These are phyloP conservation scores for Zapus hudsonius DNA, from an alignment of 2,113 vertebrate species.

Conservation along the genomic window DNA sequence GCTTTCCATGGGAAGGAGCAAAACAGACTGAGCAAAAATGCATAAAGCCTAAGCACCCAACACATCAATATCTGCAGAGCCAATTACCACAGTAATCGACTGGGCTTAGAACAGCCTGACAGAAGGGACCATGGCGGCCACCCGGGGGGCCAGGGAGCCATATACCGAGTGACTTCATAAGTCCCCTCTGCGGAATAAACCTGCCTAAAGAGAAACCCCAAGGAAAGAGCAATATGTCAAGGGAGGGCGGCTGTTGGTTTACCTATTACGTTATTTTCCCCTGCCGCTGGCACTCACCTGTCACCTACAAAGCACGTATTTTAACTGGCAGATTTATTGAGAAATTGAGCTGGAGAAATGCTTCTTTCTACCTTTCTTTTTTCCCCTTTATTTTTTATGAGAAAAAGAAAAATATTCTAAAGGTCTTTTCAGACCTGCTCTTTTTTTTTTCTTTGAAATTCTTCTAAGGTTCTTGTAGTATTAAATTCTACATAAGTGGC, in stretches of 20 bases:
- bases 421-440: background rate
- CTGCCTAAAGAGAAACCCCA: background rate
- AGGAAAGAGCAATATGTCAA: background rate
- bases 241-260: background rate
- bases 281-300: background rate
- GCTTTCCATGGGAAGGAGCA: background rate
- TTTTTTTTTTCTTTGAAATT: background rate
- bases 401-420: constrained; percentile 6
- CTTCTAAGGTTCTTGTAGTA: background rate
- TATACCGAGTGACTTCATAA: background rate
- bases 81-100: constrained; percentile 15
- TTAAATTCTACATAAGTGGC: background rate
- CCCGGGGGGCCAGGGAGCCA: fast-evolving
- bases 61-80: constrained; percentile 40
- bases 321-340: constrained; percentile 45
- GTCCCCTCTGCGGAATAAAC: background rate
- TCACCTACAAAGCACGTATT: constrained; percentile 3
- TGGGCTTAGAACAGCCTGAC: background rate
- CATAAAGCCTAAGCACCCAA: background rate
- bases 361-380: constrained; percentile 20
- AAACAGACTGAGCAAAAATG: constrained; percentile 34
- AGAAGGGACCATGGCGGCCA: background rate
- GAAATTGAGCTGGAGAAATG: constrained; percentile 27
- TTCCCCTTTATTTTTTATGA: background rate
- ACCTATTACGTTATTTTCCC: background rate